A percentile compares a stretch with the other conserved stretches of the same genome.
These are phyloP conservation scores for Dreissena rostriformis DNA, from an alignment of 1,140 invertebrate genomes.

Conservation along the genomic window DNA sequence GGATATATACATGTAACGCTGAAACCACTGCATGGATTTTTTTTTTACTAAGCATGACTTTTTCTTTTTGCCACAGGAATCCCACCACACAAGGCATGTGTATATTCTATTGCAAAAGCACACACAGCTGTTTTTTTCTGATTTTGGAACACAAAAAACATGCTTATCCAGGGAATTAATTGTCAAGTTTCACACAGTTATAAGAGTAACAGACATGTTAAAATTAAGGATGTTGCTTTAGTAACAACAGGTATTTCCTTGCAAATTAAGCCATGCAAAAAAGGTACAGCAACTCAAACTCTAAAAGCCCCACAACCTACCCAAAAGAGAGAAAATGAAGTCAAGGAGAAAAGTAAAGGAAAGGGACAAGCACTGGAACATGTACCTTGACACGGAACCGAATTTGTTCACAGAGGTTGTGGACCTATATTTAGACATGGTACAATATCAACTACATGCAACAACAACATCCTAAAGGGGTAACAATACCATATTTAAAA, in stretches of 20 bases:
- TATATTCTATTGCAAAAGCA: too few species aligned
- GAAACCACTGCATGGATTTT: too few species aligned
- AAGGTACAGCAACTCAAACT: background rate
- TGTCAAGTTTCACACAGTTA: too few species aligned
- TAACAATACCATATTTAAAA: background rate
- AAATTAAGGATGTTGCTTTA: background rate
- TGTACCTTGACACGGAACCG: conserved; percentile 51
- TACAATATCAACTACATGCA: background rate
- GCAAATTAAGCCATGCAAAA: background rate
- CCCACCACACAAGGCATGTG: too few species aligned
- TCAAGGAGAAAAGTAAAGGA: conserved; percentile 5
- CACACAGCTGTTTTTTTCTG: too few species aligned
- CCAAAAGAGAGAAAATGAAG: background rate
- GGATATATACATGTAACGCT: too few species aligned
- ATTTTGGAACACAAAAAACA: too few species aligned
- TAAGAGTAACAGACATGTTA: background rate
- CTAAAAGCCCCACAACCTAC: background rate
- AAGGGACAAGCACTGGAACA: background rate
- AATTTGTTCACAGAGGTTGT: conserved; percentile 30
- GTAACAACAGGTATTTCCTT: background rate
- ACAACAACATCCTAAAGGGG: background rate
- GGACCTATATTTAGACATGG: conserved; percentile 12
- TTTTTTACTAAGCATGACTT: too few species aligned
- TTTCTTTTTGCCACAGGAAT: too few species aligned
- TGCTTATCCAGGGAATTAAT: too few species aligned